Evolutionary conservation across 2,888 invertebrate species (phyloP), one percentile per base, ranked within the genome.

Genomic region (Serrognathus titanus): DNA sequence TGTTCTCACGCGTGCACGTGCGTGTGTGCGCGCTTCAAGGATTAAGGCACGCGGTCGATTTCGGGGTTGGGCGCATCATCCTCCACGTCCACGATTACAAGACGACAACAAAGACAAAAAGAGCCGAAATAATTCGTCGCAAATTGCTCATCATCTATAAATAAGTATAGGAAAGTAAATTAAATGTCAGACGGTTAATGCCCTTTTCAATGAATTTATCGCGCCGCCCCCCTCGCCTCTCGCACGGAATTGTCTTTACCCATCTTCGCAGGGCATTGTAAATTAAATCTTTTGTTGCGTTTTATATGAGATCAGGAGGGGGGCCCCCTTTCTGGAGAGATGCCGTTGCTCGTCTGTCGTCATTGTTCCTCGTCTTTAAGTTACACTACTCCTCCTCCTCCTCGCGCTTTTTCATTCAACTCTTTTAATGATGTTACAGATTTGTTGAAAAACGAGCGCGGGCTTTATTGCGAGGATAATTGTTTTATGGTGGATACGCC

Each of bases 131-230:
- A 43, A 43, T 43, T 43, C 20, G 12, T 43, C 11, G 36, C 49
- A 38, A 40, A 38, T 51, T 56, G 35, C 51, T 57, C 49, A 57
- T 48, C 48, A 16, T 53, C 53, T 56, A 59, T 56, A 55, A 58
- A 55, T 55, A 55, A 53, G 41, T 53, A 48, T 16, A 53, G 40
- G 35, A 48, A 53, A 55, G 41, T 55, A 58, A 60, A 60, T 58
- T 58, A 57, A 61, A 61, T 54, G 58, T 61, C 56, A 48, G 48
- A 35, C 51, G 46, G 49, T 49, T 58, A 61, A 56, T 58, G 58
- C 51, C 50, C 55, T 49, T 47, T 59, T 51, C 61, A 54, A 59
- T 61, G 57, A 61, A 61, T 61, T 59, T 59, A 59, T 61, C 55
- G 50, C 41, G 38, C 40, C 43, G 9, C 41, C 20, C 20, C 38